These are phyloP conservation scores for Hippocampus guttulatus DNA, from an alignment of 2,113 vertebrate genomes.

Conservation along the genomic window DNA sequence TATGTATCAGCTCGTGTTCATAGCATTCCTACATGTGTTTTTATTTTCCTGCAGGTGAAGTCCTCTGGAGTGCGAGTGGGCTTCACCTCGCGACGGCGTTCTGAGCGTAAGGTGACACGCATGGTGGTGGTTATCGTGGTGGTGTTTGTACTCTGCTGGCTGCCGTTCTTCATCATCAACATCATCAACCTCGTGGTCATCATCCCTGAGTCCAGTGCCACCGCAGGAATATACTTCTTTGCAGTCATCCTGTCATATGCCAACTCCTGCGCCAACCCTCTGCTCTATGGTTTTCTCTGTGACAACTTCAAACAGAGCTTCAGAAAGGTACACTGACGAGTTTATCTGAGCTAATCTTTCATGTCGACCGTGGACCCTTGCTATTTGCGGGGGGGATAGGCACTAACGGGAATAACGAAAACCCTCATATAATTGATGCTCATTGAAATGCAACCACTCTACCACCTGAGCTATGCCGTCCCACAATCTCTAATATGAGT, in stretches of 20 bases:
- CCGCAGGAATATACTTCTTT: conserved; percentile 84
- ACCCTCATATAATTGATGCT: too few species aligned
- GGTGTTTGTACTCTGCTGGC: conserved; percentile 92
- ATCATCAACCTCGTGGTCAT: conserved; percentile 87
- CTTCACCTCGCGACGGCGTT: conserved; percentile 79
- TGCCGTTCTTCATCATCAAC: conserved; percentile 90
- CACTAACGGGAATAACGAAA: too few species aligned
- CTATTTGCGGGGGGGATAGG: too few species aligned
- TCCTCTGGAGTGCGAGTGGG: conserved; percentile 78
- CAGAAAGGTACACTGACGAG: conserved; percentile 72
- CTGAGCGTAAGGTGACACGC: conserved; percentile 84
- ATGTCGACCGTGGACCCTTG: too few species aligned
- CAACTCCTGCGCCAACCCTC: conserved; percentile 93
- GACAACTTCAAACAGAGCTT: conserved; percentile 97
- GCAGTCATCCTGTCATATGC: conserved; percentile 87
- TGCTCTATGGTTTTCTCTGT: conserved; percentile 89
- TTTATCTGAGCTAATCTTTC: not conserved
- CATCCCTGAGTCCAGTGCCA: conserved; percentile 80
- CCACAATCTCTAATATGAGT: too few species aligned
- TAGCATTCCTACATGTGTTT: not conserved
- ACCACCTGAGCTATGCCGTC: too few species aligned
- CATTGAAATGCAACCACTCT: too few species aligned
- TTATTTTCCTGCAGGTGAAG: conserved; percentile 72
- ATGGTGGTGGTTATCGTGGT: conserved; percentile 95
- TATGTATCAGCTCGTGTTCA: not conserved